Evolutionary conservation across 2,888 invertebrate genomes (phyloP), one percentile per base, ranked within the genome.

Genomic region (Drosophila leonis): DNA sequence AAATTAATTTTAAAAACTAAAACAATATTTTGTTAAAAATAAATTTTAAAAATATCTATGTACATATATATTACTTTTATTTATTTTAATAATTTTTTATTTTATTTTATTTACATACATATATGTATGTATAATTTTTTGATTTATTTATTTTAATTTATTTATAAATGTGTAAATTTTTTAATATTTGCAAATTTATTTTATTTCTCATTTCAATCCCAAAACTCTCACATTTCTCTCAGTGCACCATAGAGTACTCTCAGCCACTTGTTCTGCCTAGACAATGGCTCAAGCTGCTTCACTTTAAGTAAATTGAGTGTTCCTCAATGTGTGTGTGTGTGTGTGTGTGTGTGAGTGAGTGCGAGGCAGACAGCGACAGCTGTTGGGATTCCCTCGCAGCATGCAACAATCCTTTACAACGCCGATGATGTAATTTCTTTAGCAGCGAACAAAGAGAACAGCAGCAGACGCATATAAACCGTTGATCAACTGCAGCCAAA

Each of bases 251-350:
- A 61, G 51, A 65, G 57, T 62, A 78, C 72, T 82, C 73, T 68
- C 70, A 71, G 80, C 83, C 86, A 80, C 80, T 84, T 88, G 78
- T 81, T 72, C 24, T 75, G 82, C 76, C 80, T 89, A 86, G 83
- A 86, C 87, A 85, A 86, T 78, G 52, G 63, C 39, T 65, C 65
- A 52, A 55, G 59, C 68, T 54, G 72, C 59, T 70, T 35, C 69
- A 70, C 64, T 63, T 70, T 66, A 70, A 76, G 69, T 75, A 54
- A 46, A 67, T 62, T 56, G 51, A 37, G 71, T 29, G 41, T 12
- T 54, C 37, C 33, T 35, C 51, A 52, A 35, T 37, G 54, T 54
- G 46, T 57, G 44, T 41, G 49, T 29, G 51, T 56, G 66, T 35
- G 46, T n/a, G 27, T 41, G 56, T 54, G 49, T 48, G 49, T 20